Conservation (phyloP, 1,140 invertebrate genomes). For the Carposina sasakii region DNA sequence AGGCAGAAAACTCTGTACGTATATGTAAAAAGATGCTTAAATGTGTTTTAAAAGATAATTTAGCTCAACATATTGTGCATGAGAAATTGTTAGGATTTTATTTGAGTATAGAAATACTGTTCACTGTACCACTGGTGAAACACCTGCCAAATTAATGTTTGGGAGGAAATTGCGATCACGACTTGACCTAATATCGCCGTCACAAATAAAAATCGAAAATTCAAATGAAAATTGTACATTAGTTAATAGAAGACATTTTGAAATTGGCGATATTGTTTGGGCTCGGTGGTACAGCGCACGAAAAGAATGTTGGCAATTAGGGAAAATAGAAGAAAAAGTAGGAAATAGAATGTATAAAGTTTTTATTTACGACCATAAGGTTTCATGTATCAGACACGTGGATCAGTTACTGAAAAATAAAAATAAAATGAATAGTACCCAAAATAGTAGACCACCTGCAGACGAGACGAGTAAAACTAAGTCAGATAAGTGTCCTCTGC, state of each 20-base stretch:
- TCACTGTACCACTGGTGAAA: constrained; percentile 21
- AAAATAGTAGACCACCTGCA: too few relatives aligned
- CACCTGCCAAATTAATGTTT: constrained; percentile 25
- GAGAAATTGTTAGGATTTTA: constrained; percentile 25
- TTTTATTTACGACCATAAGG: constrained; percentile 3
- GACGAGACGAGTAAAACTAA: too few relatives aligned
- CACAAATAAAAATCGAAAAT: background rate
- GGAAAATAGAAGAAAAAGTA: constrained; percentile 9
- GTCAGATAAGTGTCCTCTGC: too few relatives aligned
- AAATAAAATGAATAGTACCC: too few relatives aligned
- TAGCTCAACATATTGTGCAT: background rate
- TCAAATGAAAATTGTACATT: background rate
- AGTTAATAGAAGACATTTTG: constrained; percentile 5
- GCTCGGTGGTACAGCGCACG: constrained; percentile 14
- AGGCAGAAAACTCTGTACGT: constrained; percentile 26
- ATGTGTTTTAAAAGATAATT: constrained; percentile 10
- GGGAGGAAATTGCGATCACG: constrained; percentile 13
- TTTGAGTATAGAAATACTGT: constrained; percentile 29
- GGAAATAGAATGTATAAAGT: constrained; percentile 22
- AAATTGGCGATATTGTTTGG: constrained; percentile 18
- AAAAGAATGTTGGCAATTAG: constrained; percentile 18
- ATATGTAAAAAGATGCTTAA: constrained; percentile 23
- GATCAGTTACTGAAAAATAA: constrained; percentile 18
- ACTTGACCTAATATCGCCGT: constrained; percentile 11
- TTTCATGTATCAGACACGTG: constrained; percentile 14